Percentiles rank a stretch among this genome's conserved stretches.
phyloP scores from a whole-genome alignment of 2,888 invertebrate species.

The Eilema caniola region DNA sequence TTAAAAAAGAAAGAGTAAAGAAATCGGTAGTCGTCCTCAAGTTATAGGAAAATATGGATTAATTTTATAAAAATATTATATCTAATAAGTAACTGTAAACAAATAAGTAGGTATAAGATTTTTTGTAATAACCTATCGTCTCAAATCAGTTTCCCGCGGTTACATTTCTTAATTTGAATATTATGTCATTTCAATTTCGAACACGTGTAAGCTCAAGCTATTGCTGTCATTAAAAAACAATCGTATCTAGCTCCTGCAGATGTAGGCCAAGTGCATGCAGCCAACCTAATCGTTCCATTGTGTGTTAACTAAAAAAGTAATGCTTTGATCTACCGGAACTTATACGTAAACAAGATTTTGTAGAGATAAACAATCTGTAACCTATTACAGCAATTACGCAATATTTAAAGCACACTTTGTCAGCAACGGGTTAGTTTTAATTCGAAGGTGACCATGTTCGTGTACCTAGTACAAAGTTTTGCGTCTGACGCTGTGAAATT shows the following conservation, averaged over 20 bases:
- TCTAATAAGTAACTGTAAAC: no score
- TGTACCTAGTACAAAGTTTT: no score
- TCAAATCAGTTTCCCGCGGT: no score
- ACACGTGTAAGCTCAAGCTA: constrained; percentile 16
- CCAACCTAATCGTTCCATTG: constrained; percentile 39
- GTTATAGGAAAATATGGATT: no score
- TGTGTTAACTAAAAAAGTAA: constrained; percentile 24
- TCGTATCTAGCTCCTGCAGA: constrained; percentile 24
- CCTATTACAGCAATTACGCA: constrained; percentile 24
- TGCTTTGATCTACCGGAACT: constrained; percentile 38
- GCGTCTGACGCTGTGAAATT: no score
- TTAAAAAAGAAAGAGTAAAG: neutral
- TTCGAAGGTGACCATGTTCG: no score
- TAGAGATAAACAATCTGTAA: constrained; percentile 12
- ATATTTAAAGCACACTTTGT: neutral
- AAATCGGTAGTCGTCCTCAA: no score
- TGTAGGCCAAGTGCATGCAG: constrained; percentile 55
- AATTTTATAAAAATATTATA: no score
- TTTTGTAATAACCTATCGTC: no score
- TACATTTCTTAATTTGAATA: neutral
- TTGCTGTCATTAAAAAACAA: constrained; percentile 23
- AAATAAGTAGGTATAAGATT: no score
- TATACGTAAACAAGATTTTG: constrained; percentile 33
- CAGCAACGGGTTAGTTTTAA: neutral
- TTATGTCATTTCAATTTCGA: neutral